phyloP scores from a whole-genome alignment of 1,140 invertebrate genomes.

The Drosophila paulistorum region DNA sequence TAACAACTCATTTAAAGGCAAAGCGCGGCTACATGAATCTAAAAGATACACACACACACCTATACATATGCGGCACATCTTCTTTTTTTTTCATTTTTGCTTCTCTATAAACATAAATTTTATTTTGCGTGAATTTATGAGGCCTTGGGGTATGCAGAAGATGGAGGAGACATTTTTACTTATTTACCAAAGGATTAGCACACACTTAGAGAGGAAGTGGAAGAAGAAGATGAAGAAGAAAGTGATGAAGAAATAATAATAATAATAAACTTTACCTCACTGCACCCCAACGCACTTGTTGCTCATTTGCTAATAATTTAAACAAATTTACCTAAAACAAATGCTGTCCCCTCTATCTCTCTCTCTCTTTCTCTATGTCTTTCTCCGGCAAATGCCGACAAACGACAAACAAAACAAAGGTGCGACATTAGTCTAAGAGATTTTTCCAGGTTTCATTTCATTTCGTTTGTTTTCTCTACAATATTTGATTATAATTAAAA shows the following conservation, averaged over 20 bases:
- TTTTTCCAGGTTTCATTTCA: conserved; percentile 12
- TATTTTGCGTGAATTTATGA: conserved; percentile 78
- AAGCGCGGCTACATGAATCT: conserved; percentile 38
- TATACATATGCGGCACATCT: conserved; percentile 29
- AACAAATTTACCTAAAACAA: conserved; percentile 69
- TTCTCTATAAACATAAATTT: conserved; percentile 62
- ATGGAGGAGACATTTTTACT: conserved; percentile 18
- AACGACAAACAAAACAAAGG: conserved; percentile 57
- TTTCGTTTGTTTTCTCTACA: conserved; percentile 2
- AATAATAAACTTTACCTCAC: conserved; percentile 31
- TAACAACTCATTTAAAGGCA: conserved; percentile 74
- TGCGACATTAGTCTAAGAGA: conserved; percentile 44
- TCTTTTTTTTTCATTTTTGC: conserved; percentile 25
- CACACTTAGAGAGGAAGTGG: conserved; percentile 15
- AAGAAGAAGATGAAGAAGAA: neutral
- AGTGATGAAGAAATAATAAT: conserved; percentile 57
- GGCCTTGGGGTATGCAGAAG: conserved; percentile 26
- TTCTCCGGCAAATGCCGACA: conserved; percentile 13
- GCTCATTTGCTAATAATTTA: conserved; percentile 72
- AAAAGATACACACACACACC: conserved; percentile 9
- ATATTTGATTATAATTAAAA: conserved; percentile 13
- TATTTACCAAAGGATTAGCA: conserved; percentile 73
- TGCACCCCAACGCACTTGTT: conserved; percentile 52
- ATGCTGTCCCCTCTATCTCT: neutral
- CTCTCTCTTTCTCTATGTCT: no score